phyloP scores from a whole-genome alignment of 1,140 invertebrate species.

The Dolichoris vasculosae region DNA sequence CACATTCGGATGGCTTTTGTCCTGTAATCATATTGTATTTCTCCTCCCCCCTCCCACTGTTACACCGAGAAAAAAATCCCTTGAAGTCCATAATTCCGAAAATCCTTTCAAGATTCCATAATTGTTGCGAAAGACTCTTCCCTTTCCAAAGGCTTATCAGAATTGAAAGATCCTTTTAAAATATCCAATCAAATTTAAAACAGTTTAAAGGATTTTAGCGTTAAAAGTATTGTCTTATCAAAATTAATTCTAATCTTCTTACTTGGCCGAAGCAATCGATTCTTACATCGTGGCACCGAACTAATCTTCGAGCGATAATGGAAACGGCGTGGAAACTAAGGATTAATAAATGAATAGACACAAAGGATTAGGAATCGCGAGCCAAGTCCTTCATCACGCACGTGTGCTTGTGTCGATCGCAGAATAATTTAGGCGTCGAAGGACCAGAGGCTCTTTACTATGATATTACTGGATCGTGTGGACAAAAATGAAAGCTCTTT shows the following conservation, averaged over 20 bases:
- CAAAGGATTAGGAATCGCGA: background rate
- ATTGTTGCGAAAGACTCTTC: constrained; percentile 1
- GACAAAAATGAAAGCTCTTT: constrained; percentile 45
- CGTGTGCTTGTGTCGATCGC: background rate
- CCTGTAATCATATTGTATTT: background rate
- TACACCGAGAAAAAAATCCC: background rate
- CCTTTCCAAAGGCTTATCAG: constrained; percentile 10
- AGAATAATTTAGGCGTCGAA: constrained; percentile 28
- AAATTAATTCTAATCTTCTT: background rate
- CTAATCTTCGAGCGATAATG: no score
- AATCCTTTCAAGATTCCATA: constrained; percentile 17
- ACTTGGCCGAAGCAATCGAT: background rate
- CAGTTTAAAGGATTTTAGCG: background rate
- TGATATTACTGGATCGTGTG: background rate
- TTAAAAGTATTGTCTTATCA: background rate
- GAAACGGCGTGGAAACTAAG: no score
- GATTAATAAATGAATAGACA: background rate
- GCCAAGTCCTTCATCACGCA: background rate
- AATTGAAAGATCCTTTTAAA: constrained; percentile 20
- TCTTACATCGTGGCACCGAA: background rate
- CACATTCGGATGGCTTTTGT: background rate
- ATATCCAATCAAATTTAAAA: background rate
- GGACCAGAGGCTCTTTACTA: no score
- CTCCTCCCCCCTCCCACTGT: no score
- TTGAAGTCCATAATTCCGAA: background rate